Evolutionary conservation across 2,888 invertebrate species (phyloP).

Genomic region (Merodon equestris): DNA sequence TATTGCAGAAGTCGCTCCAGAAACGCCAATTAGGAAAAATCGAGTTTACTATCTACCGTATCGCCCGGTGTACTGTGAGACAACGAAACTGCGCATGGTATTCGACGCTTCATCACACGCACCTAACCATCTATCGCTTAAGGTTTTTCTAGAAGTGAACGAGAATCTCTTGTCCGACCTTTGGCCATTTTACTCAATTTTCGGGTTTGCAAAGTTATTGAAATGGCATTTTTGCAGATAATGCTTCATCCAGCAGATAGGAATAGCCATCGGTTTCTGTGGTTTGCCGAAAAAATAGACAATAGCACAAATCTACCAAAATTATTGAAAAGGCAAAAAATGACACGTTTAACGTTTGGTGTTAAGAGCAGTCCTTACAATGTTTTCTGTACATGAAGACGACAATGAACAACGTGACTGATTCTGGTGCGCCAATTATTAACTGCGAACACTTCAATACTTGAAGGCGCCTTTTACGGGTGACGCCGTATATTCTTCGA

Average conservation of each 20-base stretch:
- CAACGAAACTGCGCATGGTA: slow-evolving; percentile 44
- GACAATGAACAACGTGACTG: no score
- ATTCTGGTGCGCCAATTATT: no score
- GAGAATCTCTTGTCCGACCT: slow-evolving; percentile 69
- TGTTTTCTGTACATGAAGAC: no score
- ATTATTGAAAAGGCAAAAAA: slow-evolving; percentile 30
- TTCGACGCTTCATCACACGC: slow-evolving; percentile 50
- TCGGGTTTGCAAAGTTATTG: slow-evolving; percentile 24
- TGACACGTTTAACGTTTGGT: slow-evolving; percentile 39
- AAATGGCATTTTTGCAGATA: slow-evolving; percentile 32
- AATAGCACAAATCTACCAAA: slow-evolving; percentile 28
- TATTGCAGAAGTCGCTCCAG: slow-evolving; percentile 17
- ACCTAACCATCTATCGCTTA: slow-evolving; percentile 68
- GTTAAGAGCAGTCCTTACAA: slow-evolving; percentile 26
- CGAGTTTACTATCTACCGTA: slow-evolving; percentile 38
- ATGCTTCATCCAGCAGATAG: slow-evolving; percentile 65
- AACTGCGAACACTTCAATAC: no score
- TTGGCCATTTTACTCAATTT: slow-evolving; percentile 49
- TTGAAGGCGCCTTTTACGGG: no score
- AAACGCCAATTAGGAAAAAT: background rate
- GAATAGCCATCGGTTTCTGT: slow-evolving; percentile 63
- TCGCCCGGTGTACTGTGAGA: slow-evolving; percentile 34
- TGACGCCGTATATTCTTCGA: no score
- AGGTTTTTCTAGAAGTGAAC: slow-evolving; percentile 69
- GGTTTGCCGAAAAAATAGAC: slow-evolving; percentile 12